phyloP scores from a whole-genome alignment of 1,140 invertebrate genomes.

The Penaeus indicus region DNA sequence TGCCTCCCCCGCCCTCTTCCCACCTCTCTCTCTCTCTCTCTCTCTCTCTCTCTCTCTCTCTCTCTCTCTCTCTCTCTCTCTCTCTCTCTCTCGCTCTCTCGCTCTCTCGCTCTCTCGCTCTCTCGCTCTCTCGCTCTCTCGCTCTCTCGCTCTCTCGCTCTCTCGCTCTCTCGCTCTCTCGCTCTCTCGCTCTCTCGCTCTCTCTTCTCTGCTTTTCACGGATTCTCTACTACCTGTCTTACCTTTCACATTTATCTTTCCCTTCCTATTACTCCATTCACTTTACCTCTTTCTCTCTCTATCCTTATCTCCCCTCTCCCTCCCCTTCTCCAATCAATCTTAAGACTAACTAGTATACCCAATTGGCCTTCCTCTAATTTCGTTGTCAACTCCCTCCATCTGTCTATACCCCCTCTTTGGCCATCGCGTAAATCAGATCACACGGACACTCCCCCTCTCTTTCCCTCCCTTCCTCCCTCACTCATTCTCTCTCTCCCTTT shows the following conservation, averaged over 20 bases:
- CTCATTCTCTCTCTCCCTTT: slow-evolving; percentile 28
- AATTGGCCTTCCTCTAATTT: neutral
- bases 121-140: neutral
- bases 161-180: too few species aligned
- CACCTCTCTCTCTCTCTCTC: neutral
- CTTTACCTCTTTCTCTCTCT: too few species aligned
- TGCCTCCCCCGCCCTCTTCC: neutral
- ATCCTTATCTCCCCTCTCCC: too few species aligned
- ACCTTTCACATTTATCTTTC: too few species aligned
- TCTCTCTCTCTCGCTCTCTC: neutral
- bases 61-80: neutral
- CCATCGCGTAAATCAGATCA: neutral
- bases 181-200: too few species aligned
- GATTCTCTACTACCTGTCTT: too few species aligned
- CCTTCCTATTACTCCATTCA: too few species aligned
- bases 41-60: neutral
- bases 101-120: too few species aligned
- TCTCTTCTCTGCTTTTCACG: too few species aligned
- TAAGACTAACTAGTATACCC: too few species aligned
- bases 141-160: too few species aligned
- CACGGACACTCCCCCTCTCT: neutral
- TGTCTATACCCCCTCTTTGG: neutral
- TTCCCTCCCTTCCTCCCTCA: neutral
- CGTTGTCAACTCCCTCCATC: neutral
- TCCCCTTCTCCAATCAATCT: too few species aligned